Percentiles rank a stretch among this genome's conserved stretches.
Evolutionary conservation across 2,113 vertebrate genomes (phyloP).

Genomic region (Cercocebus atys): DNA sequence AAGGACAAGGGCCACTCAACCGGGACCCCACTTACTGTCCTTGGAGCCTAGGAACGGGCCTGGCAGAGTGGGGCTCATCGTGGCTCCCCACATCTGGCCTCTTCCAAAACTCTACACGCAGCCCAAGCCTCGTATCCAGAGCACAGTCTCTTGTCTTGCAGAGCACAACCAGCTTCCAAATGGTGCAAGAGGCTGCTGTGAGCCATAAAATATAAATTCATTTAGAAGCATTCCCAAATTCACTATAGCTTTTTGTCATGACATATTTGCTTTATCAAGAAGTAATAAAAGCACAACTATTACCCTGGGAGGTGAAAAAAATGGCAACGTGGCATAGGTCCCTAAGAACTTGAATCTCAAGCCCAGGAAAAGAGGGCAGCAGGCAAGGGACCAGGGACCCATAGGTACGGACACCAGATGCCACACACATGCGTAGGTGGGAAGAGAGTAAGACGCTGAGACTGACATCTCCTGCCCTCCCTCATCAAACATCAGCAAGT

Average conservation of each 20-base stretch:
- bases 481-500: not conserved
- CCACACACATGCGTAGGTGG: not conserved
- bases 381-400: not conserved
- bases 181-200: not conserved
- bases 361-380: not conserved
- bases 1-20: not conserved
- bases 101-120: not conserved
- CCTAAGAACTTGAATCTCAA: not conserved
- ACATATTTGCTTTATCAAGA: not conserved
- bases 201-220: not conserved
- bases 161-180: not conserved
- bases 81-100: not conserved
- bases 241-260: not conserved
- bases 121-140: not conserved
- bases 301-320: not conserved
- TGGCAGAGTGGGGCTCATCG: not conserved
- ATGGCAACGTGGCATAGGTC: not conserved
- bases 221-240: not conserved
- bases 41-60: not conserved
- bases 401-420: not conserved
- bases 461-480: not conserved
- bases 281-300: not conserved
- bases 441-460: not conserved
- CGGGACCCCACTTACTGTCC: not conserved
- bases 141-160: not conserved